These are phyloP conservation scores for Pristionchus maxplancki DNA, from an alignment of 2,888 invertebrate genomes.

Conservation along the genomic window DNA sequence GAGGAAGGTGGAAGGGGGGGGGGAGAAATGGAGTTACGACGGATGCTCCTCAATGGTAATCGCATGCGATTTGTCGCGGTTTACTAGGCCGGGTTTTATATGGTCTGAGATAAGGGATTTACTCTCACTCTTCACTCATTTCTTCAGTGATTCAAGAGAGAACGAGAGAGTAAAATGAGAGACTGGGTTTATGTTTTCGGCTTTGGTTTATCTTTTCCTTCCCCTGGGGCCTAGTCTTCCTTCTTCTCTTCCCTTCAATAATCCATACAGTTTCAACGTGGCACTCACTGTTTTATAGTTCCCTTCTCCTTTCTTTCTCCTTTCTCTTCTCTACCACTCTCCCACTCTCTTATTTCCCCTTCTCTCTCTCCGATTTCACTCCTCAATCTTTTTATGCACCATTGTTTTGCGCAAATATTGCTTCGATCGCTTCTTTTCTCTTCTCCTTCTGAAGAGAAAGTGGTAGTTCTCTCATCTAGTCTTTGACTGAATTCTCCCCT, in stretches of 20 bases:
- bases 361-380: background rate
- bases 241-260: background rate
- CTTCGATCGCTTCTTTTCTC: background rate
- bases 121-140: background rate
- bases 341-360: too few relatives aligned
- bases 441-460: background rate
- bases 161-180: background rate
- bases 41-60: constrained; percentile 2
- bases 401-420: constrained; percentile 30
- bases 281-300: constrained; percentile 21
- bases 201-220: background rate
- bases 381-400: background rate
- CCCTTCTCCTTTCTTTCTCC: background rate
- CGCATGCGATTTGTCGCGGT: background rate
- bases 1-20: background rate
- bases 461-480: background rate
- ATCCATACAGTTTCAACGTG: constrained; percentile 35
- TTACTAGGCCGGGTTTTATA: constrained; percentile 28
- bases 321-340: too few relatives aligned
- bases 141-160: background rate
- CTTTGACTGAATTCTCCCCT: background rate
- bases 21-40: background rate
- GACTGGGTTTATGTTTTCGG: background rate
- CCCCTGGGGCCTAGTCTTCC: background rate
- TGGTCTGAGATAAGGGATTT: background rate